These are phyloP conservation scores for Mystacornis crossleyi DNA, from an alignment of 2,113 vertebrate genomes.

Conservation along the genomic window DNA sequence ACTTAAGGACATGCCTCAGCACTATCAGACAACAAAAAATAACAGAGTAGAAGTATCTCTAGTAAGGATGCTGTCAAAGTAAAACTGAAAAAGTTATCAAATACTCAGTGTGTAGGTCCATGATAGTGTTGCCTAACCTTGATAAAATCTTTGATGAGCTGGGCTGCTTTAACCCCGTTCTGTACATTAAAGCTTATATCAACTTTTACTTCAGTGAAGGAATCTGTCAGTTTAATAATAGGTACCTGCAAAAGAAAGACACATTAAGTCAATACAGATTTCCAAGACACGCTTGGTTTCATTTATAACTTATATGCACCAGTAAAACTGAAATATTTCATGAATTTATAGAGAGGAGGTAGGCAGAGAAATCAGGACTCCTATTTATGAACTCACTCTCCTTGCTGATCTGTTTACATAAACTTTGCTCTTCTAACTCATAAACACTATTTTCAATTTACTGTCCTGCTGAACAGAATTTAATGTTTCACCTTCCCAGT, in stretches of 20 bases:
- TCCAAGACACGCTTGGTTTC: background rate
- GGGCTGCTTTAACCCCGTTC: slow-evolving; percentile 93
- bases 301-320: background rate
- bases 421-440: background rate
- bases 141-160: slow-evolving; percentile 97
- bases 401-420: background rate
- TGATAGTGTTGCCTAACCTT: slow-evolving; percentile 78
- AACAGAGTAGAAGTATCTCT: background rate
- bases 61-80: background rate
- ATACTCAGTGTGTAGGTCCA: background rate
- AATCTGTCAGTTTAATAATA: slow-evolving; percentile 98
- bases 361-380: background rate
- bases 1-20: background rate
- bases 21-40: background rate
- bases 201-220: slow-evolving; percentile 96
- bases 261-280: background rate
- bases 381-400: background rate
- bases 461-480: background rate
- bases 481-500: background rate
- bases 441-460: background rate
- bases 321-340: background rate
- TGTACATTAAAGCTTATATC: slow-evolving; percentile 99
- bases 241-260: slow-evolving; percentile 85
- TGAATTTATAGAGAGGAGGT: background rate
- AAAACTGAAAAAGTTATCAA: background rate